Conservation (phyloP, 2,113 vertebrate genomes). For the Neolamprologus hecqui region DNA sequence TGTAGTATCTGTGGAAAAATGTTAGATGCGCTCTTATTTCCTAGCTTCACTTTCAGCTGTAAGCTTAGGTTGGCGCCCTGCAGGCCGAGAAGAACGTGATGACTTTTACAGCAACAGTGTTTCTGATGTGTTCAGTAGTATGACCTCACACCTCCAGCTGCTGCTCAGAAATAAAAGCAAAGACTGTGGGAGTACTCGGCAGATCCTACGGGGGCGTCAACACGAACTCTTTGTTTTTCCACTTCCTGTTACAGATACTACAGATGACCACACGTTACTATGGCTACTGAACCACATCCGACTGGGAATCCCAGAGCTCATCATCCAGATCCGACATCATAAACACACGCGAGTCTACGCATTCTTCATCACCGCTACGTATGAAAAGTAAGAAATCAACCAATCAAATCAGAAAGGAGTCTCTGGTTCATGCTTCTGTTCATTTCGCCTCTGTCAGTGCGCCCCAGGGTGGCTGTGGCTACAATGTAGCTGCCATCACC, state of each 20-base stretch:
- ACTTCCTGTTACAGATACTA: constrained; percentile 76
- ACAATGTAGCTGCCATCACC: neutral
- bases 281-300: constrained; percentile 97
- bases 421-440: neutral
- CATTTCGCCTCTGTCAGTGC: neutral
- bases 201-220: constrained; percentile 2
- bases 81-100: neutral
- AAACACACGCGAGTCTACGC: constrained; percentile 86
- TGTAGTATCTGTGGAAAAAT: neutral
- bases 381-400: constrained; percentile 78
- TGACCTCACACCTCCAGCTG: constrained; percentile 27
- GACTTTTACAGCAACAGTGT: neutral
- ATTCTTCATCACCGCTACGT: constrained; percentile 94
- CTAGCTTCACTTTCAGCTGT: neutral
- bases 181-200: constrained; percentile 3
- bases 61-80: neutral
- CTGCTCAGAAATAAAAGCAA: neutral
- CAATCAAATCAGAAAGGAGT: neutral
- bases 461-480: neutral
- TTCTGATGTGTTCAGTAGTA: neutral
- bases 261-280: constrained; percentile 94
- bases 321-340: constrained; percentile 95
- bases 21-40: neutral
- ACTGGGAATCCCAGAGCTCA: constrained; percentile 93
- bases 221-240: constrained; percentile 18